phyloP scores from a whole-genome alignment of 2,797 vertebrate genomes.

The Hippoglossus hippoglossus region DNA sequence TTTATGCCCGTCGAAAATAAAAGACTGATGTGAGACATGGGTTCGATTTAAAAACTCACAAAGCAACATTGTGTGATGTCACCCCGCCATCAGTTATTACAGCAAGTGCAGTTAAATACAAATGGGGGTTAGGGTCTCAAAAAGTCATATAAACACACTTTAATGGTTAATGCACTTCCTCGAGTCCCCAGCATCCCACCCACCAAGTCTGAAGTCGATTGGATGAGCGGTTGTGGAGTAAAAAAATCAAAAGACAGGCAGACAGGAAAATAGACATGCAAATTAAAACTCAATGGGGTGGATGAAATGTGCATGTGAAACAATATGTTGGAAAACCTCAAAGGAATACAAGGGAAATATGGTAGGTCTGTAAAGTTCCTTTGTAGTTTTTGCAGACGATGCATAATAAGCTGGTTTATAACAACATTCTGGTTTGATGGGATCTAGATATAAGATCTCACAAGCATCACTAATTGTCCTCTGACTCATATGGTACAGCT shows the following conservation, averaged over 20 bases:
- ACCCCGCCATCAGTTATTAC: not conserved
- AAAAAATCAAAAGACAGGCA: not conserved
- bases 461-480: constrained; percentile 62
- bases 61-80: not conserved
- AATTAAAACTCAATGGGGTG: not conserved
- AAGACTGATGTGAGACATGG: not conserved
- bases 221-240: not conserved
- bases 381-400: constrained; percentile 32
- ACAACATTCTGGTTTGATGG: constrained; percentile 39
- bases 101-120: not conserved
- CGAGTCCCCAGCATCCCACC: not conserved
- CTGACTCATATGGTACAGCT: constrained; percentile 68
- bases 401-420: constrained; percentile 38
- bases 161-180: not conserved
- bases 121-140: not conserved
- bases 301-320: not conserved
- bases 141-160: not conserved
- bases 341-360: not conserved
- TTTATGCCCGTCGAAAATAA: not conserved
- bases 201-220: not conserved
- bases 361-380: constrained; percentile 17
- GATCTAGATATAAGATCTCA: constrained; percentile 52
- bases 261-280: constrained; percentile 4
- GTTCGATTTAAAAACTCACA: not conserved
- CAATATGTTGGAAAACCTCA: constrained; percentile 4